A percentile compares a stretch with the other conserved stretches of the same genome.
Evolutionary conservation across 2,113 vertebrate species (phyloP).

Genomic region (Papio anubis): DNA sequence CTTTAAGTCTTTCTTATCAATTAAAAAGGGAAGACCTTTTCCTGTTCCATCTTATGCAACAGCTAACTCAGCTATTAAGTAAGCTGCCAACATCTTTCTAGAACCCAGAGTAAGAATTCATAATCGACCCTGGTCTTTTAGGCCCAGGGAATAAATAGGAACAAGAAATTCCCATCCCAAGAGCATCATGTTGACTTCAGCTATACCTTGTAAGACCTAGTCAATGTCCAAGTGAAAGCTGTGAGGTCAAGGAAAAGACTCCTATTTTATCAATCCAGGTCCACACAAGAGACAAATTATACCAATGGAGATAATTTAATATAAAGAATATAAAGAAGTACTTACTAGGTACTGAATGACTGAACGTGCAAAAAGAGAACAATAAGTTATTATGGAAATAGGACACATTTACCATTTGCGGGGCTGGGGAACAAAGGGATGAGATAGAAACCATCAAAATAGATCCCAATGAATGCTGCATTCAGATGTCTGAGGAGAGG

Average conservation of each 20-base stretch:
- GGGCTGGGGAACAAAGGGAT: neutral
- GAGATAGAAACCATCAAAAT: neutral
- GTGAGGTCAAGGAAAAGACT: neutral
- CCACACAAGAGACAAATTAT: neutral
- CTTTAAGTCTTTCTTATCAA: conserved; percentile 1
- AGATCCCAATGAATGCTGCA: neutral
- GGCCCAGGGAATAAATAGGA: neutral
- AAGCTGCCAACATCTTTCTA: neutral
- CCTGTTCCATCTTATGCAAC: neutral
- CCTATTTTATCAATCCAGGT: neutral
- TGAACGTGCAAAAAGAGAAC: neutral
- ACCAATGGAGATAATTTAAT: neutral
- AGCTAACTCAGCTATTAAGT: neutral
- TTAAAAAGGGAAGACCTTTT: conserved; percentile 16
- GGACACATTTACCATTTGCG: neutral
- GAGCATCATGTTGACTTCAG: neutral
- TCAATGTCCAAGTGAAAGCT: neutral
- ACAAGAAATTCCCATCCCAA: neutral
- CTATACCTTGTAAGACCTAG: neutral
- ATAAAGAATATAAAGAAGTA: neutral
- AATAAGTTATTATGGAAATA: neutral
- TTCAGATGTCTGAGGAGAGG: neutral
- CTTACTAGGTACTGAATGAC: neutral
- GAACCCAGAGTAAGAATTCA: neutral
- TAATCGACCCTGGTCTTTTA: neutral